Evolutionary conservation across 2,113 vertebrate genomes (phyloP).

Genomic region (Pterocles gutturalis): DNA sequence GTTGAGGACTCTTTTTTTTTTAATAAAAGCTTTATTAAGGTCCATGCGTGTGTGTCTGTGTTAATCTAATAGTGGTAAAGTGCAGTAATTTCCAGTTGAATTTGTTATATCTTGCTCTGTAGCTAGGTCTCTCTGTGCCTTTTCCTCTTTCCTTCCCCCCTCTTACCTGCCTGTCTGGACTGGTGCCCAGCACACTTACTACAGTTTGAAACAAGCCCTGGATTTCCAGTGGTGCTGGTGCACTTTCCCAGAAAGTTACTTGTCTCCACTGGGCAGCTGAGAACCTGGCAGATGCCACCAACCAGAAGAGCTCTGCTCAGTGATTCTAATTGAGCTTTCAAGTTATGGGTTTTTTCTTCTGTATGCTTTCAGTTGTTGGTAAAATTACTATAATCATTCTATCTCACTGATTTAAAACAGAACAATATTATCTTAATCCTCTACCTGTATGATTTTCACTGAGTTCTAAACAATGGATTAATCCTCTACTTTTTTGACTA

Average conservation of each 20-base stretch:
- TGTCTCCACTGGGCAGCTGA: background rate
- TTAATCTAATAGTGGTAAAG: background rate
- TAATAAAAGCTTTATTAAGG: background rate
- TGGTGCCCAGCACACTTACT: background rate
- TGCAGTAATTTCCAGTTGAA: background rate
- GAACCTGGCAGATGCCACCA: background rate
- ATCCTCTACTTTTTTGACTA: background rate
- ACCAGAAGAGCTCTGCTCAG: background rate
- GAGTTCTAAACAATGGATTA: background rate
- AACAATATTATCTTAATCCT: background rate
- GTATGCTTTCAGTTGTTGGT: background rate
- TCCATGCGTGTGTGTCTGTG: background rate
- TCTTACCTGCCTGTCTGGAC: background rate
- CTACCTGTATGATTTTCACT: background rate
- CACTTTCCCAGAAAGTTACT: background rate
- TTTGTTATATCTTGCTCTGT: background rate
- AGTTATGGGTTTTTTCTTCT: background rate
- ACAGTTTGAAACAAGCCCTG: fast-evolving
- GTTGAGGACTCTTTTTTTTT: background rate
- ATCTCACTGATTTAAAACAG: background rate
- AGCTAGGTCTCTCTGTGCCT: background rate
- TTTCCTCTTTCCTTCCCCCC: background rate
- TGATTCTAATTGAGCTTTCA: background rate
- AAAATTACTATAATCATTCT: background rate
- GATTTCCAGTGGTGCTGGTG: background rate